A percentile compares a stretch with the other conserved stretches of the same genome.
These are phyloP conservation scores for Idaea biselata DNA, from an alignment of 2,888 invertebrate species.

Conservation along the genomic window DNA sequence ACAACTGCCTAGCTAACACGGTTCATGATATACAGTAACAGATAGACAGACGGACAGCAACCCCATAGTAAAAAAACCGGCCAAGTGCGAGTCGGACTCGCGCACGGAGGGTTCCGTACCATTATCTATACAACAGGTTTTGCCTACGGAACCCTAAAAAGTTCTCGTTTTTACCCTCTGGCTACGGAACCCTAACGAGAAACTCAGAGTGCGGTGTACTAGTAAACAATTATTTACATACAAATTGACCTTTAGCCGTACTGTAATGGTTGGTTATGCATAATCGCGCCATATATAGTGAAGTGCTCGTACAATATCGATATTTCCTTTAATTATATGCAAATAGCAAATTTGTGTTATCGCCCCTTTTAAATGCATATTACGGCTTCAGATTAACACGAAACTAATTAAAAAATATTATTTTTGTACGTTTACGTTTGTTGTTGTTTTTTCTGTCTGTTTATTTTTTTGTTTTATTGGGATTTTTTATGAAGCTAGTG, in stretches of 20 bases:
- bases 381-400: background rate
- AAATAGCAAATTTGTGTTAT: constrained; percentile 1
- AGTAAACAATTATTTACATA: constrained; percentile 19
- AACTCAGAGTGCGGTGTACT: too few relatives aligned
- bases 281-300: background rate
- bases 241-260: constrained; percentile 19
- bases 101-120: too few relatives aligned
- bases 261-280: background rate
- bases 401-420: background rate
- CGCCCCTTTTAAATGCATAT: background rate
- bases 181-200: too few relatives aligned
- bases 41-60: too few relatives aligned
- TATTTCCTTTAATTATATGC: constrained; percentile 10
- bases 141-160: too few relatives aligned
- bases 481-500: background rate
- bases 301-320: background rate
- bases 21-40: too few relatives aligned
- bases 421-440: background rate
- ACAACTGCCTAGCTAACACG: too few relatives aligned
- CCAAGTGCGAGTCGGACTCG: too few relatives aligned
- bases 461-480: background rate
- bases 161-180: too few relatives aligned
- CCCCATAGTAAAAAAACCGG: too few relatives aligned
- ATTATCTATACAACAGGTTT: too few relatives aligned
- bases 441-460: background rate